phyloP scores from a whole-genome alignment of 2,113 vertebrate genomes.

The Narcine bancroftii region DNA sequence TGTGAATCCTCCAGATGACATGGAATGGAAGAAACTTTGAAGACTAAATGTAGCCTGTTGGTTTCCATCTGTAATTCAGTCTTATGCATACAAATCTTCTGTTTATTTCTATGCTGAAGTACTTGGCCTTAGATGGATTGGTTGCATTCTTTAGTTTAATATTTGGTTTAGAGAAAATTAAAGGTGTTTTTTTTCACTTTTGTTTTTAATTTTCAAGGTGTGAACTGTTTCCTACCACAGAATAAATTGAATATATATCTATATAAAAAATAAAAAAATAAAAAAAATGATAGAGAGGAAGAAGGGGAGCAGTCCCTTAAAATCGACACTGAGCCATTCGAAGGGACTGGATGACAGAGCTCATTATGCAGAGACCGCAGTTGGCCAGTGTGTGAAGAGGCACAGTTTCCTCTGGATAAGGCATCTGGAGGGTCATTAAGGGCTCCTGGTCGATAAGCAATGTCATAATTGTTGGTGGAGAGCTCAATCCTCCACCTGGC shows the following conservation, averaged over 20 bases:
- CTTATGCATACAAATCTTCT: background rate
- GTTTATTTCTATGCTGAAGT: slow-evolving; percentile 19
- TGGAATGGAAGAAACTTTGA: slow-evolving; percentile 85
- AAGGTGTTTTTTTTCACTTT: background rate
- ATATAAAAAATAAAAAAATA: too few species aligned
- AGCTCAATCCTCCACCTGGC: too few species aligned
- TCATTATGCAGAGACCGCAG: too few species aligned
- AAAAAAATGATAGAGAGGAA: too few species aligned
- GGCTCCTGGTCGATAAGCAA: too few species aligned
- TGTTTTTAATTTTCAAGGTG: background rate
- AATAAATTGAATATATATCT: slow-evolving; percentile 18
- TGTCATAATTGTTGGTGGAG: too few species aligned
- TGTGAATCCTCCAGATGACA: slow-evolving; percentile 85
- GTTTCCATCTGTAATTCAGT: background rate
- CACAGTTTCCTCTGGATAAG: too few species aligned
- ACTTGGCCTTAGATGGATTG: slow-evolving; percentile 19
- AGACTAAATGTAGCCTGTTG: background rate
- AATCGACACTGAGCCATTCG: too few species aligned
- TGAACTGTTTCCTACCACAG: slow-evolving; percentile 4
- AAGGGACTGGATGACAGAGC: too few species aligned
- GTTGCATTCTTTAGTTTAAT: background rate
- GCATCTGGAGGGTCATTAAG: too few species aligned
- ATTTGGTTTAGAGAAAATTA: background rate
- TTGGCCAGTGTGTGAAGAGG: too few species aligned
- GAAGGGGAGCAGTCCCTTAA: too few species aligned